Evolutionary conservation across 2,888 invertebrate genomes (phyloP).

Genomic region (Lagria hirta): DNA sequence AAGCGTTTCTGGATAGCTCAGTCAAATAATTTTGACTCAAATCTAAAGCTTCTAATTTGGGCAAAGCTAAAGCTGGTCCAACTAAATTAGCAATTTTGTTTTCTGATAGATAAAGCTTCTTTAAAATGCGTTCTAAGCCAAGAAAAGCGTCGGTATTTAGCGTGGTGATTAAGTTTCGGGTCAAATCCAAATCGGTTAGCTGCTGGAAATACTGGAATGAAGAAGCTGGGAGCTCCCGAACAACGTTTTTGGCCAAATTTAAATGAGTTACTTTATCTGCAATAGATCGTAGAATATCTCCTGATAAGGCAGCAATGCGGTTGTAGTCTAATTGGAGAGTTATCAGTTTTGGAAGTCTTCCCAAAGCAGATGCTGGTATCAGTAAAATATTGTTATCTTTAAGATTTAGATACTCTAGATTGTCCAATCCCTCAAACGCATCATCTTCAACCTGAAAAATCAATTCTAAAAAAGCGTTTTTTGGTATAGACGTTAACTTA

Average conservation of each 20-base stretch:
- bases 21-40: constrained; percentile 78
- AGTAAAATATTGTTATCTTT: constrained; percentile 86
- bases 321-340: constrained; percentile 82
- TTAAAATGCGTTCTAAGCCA: constrained; percentile 73
- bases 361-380: constrained; percentile 80
- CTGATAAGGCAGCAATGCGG: constrained; percentile 81
- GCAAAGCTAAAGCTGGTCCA: constrained; percentile 64
- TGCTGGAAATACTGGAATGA: constrained; percentile 79
- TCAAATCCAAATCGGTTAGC: constrained; percentile 71
- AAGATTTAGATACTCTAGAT: constrained; percentile 73
- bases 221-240: constrained; percentile 78
- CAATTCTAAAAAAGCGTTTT: constrained; percentile 6
- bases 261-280: constrained; percentile 70
- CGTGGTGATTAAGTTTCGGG: constrained; percentile 74
- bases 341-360: constrained; percentile 72
- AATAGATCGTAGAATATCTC: constrained; percentile 73
- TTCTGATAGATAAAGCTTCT: constrained; percentile 70
- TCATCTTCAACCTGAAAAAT: constrained; percentile 84
- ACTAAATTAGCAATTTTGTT: constrained; percentile 72
- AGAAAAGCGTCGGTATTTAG: constrained; percentile 73
- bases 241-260: constrained; percentile 79
- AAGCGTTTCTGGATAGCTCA: constrained; percentile 68
- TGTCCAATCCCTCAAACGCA: constrained; percentile 79
- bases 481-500: constrained; percentile 56
- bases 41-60: constrained; percentile 69